Percentiles rank a stretch among this genome's conserved stretches.
Conservation (phyloP, 1,140 invertebrate genomes). For the Drosophila guanche region DNA sequence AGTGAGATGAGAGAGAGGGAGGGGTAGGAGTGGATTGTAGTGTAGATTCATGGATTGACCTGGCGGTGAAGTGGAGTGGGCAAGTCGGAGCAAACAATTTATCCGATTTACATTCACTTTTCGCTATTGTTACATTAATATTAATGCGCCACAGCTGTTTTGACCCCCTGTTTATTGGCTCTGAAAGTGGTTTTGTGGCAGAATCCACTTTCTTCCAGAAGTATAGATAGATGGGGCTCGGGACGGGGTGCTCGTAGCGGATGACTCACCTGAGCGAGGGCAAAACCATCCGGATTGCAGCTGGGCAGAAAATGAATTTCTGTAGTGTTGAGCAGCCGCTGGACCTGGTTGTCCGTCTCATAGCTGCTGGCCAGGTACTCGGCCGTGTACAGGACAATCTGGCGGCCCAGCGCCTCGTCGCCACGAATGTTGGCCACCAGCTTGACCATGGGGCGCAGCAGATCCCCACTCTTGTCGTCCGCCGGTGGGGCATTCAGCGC, state of each 20-base stretch:
- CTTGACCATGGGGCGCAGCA: conserved; percentile 92
- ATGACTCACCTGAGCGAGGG: conserved; percentile 88
- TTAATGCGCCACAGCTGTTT: conserved; percentile 12
- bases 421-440: conserved; percentile 99
- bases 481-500: conserved; percentile 46
- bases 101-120: conserved; percentile 28
- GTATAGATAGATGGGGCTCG: no score
- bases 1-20: background rate
- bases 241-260: background rate
- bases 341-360: conserved; percentile 87
- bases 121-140: background rate
- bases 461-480: conserved; percentile 46
- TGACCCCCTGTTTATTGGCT: conserved; percentile 10
- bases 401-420: conserved; percentile 95
- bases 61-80: background rate
- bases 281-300: conserved; percentile 96
- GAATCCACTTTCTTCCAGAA: background rate
- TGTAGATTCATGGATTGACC: conserved; percentile 4
- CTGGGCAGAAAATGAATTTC: conserved; percentile 96
- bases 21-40: background rate
- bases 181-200: background rate
- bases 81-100: background rate
- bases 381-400: conserved; percentile 93
- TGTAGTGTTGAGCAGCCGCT: conserved; percentile 90
- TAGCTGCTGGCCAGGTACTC: conserved; percentile 92